phyloP scores from a whole-genome alignment of 2,113 vertebrate species.

The Amphiprion ocellaris region DNA sequence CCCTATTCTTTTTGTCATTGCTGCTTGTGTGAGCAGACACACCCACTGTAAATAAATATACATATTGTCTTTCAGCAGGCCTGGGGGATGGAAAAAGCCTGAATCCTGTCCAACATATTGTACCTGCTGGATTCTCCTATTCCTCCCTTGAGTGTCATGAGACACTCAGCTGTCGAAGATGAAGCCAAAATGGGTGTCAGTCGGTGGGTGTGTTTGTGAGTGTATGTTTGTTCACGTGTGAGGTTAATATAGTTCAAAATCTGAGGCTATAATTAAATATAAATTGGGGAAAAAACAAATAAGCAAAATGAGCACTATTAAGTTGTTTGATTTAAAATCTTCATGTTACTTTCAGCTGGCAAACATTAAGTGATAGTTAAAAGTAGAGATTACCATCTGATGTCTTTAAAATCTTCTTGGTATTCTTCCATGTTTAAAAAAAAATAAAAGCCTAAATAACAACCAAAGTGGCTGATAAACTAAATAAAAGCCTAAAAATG shows the following conservation, averaged over 20 bases:
- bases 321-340: neutral
- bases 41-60: constrained; percentile 59
- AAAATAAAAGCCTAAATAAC: too few species aligned
- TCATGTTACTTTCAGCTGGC: neutral
- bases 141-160: constrained; percentile 67
- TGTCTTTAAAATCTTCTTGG: too few species aligned
- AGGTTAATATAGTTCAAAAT: constrained; percentile 44
- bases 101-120: constrained; percentile 74
- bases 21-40: constrained; percentile 37
- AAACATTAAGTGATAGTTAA: too few species aligned
- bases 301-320: neutral
- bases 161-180: constrained; percentile 75
- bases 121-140: constrained; percentile 67
- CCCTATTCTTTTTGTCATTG: constrained; percentile 21
- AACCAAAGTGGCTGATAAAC: too few species aligned
- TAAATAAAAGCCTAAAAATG: too few species aligned
- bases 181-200: constrained; percentile 60
- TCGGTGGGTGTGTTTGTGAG: constrained; percentile 40
- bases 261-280: constrained; percentile 17
- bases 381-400: neutral
- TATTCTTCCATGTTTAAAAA: too few species aligned
- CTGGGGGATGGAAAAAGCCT: constrained; percentile 68
- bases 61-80: constrained; percentile 67
- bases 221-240: constrained; percentile 8
- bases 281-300: constrained; percentile 4